Conservation (phyloP, 1,140 invertebrate species). For the Trigoniulus corallinus region DNA sequence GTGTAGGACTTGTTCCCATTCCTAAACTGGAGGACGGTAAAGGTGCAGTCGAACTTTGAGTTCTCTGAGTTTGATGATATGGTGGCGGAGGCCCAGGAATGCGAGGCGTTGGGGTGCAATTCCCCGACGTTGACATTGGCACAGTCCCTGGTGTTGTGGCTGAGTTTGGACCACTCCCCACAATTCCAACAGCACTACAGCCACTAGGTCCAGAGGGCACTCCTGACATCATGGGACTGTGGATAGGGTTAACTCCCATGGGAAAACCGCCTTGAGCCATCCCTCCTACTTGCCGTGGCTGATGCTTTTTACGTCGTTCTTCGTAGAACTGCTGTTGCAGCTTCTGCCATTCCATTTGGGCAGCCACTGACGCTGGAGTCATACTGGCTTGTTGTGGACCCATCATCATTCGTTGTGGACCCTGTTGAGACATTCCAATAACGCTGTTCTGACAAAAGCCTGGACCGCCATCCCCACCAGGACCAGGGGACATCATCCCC, state of each 20-base stretch:
- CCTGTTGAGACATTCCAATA: conserved; percentile 15
- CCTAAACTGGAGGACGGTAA: conserved; percentile 14
- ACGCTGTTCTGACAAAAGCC: neutral
- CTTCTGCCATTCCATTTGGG: conserved; percentile 54
- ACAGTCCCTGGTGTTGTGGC: conserved; percentile 8
- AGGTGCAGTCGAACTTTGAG: conserved; percentile 22
- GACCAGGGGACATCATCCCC: neutral
- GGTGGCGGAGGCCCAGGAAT: conserved; percentile 70
- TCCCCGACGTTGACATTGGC: conserved; percentile 13
- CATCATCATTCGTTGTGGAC: conserved; percentile 17
- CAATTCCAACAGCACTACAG: conserved; percentile 19
- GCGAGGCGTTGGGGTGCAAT: conserved; percentile 25
- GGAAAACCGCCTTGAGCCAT: neutral
- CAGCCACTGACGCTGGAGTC: conserved; percentile 15
- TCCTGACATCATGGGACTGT: conserved; percentile 24
- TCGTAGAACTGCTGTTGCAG: conserved; percentile 39
- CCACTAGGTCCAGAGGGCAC: conserved; percentile 26
- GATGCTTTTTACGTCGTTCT: conserved; percentile 22
- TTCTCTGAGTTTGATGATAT: conserved; percentile 61
- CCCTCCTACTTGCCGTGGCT: conserved; percentile 3
- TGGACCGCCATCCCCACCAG: neutral
- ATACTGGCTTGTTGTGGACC: conserved; percentile 17
- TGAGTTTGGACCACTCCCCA: conserved; percentile 1
- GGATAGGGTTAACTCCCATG: conserved; percentile 12
- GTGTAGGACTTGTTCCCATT: conserved; percentile 27